These are phyloP conservation scores for Leptinotarsa haldemani DNA, from an alignment of 2,888 invertebrate species.

Conservation along the genomic window DNA sequence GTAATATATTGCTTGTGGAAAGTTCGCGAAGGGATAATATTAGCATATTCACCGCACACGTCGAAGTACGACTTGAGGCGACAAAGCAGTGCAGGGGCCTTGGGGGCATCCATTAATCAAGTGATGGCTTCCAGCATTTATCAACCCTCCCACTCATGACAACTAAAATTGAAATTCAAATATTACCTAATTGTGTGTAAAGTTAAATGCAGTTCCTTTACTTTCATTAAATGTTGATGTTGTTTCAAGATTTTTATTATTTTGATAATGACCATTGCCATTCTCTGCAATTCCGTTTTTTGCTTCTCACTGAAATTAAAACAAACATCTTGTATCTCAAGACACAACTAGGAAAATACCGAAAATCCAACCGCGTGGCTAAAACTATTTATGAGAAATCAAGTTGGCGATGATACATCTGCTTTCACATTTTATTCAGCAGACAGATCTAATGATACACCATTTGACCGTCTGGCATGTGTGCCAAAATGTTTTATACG, in stretches of 20 bases:
- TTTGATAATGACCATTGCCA: too few relatives aligned
- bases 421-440: slow-evolving; percentile 7
- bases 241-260: too few relatives aligned
- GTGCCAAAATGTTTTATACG: slow-evolving; percentile 33
- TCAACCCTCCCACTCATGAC: too few relatives aligned
- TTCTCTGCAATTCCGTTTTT: too few relatives aligned
- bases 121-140: too few relatives aligned
- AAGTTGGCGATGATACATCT: slow-evolving; percentile 22
- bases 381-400: slow-evolving; percentile 23
- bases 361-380: slow-evolving; percentile 7
- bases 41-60: not conserved
- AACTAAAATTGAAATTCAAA: too few relatives aligned
- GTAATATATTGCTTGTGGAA: not conserved
- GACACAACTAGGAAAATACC: not conserved
- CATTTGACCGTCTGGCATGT: slow-evolving; percentile 34
- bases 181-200: too few relatives aligned
- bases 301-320: too few relatives aligned
- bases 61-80: not conserved
- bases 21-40: not conserved
- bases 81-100: not conserved
- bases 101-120: too few relatives aligned
- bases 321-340: too few relatives aligned
- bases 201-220: too few relatives aligned
- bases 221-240: too few relatives aligned
- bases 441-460: slow-evolving; percentile 30